Evolutionary conservation across 2,113 vertebrate genomes (phyloP).

Genomic region (Trachemys scripta): DNA sequence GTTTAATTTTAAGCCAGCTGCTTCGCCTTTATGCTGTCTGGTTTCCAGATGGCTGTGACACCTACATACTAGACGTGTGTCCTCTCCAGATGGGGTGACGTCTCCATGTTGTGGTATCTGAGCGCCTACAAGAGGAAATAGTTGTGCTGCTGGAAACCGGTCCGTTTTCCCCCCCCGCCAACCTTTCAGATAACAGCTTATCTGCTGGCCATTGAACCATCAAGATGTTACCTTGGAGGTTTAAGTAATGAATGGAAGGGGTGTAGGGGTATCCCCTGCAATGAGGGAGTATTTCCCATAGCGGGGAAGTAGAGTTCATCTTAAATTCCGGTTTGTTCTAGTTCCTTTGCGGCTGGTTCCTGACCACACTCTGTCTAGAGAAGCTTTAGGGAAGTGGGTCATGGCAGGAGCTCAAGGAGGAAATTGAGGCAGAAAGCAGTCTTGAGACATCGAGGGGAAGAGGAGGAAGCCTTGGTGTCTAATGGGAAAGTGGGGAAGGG

Average conservation of each 20-base stretch:
- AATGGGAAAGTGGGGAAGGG: neutral
- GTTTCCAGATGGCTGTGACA: neutral
- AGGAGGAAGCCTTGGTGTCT: neutral
- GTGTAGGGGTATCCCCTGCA: too few species aligned
- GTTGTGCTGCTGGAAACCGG: neutral
- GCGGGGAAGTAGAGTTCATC: too few species aligned
- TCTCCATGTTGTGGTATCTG: neutral
- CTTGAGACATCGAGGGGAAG: neutral
- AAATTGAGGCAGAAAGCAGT: too few species aligned
- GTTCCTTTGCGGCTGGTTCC: too few species aligned
- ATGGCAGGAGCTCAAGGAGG: too few species aligned
- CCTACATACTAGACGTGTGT: neutral
- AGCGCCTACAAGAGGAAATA: neutral
- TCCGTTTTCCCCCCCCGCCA: neutral
- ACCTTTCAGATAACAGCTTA: neutral
- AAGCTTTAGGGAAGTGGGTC: too few species aligned
- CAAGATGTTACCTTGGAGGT: neutral
- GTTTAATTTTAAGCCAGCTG: neutral
- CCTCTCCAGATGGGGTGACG: neutral
- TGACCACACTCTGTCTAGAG: too few species aligned
- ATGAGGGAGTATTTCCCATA: too few species aligned
- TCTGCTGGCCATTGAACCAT: neutral
- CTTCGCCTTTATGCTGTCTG: neutral
- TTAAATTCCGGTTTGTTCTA: too few species aligned
- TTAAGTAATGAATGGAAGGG: too few species aligned